phyloP scores from a whole-genome alignment of 1,140 invertebrate genomes.

The Paracyclopina nana region DNA sequence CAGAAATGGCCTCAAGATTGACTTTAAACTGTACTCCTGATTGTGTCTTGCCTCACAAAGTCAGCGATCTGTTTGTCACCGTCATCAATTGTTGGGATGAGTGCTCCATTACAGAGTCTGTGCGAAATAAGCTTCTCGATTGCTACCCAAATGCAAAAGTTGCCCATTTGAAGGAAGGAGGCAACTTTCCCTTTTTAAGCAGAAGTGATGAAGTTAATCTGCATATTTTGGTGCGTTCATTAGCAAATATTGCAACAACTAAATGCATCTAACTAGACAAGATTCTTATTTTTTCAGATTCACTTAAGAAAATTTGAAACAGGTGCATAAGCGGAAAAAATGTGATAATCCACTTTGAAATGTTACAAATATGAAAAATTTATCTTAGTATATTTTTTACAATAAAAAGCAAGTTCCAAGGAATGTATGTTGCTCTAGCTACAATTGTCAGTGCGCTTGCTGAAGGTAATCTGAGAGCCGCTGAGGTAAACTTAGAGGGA shows the following conservation, averaged over 20 bases:
- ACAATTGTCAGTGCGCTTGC: too few species aligned
- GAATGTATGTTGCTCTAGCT: too few species aligned
- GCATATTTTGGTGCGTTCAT: slow-evolving; percentile 49
- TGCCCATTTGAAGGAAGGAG: slow-evolving; percentile 68
- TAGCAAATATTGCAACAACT: not conserved
- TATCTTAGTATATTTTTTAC: too few species aligned
- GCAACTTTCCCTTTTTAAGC: slow-evolving; percentile 77
- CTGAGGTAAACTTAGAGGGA: too few species aligned
- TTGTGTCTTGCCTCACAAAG: slow-evolving; percentile 54
- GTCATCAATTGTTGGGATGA: slow-evolving; percentile 79
- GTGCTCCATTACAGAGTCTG: slow-evolving; percentile 47
- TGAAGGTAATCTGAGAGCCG: too few species aligned
- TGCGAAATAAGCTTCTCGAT: slow-evolving; percentile 53
- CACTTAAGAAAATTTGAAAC: slow-evolving; percentile 2
- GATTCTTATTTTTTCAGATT: not conserved
- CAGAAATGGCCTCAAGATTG: slow-evolving; percentile 59
- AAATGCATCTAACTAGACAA: not conserved
- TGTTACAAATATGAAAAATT: too few species aligned
- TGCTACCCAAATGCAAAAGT: slow-evolving; percentile 67
- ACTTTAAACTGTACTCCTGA: slow-evolving; percentile 63
- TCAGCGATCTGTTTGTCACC: slow-evolving; percentile 45
- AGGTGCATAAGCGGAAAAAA: too few species aligned
- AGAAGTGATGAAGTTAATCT: slow-evolving; percentile 70
- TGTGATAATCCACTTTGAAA: too few species aligned
- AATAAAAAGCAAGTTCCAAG: too few species aligned